Evolutionary conservation across 2,113 vertebrate species (phyloP), one percentile per base, ranked within the genome.

Genomic region (Phodopus roborovskii): DNA sequence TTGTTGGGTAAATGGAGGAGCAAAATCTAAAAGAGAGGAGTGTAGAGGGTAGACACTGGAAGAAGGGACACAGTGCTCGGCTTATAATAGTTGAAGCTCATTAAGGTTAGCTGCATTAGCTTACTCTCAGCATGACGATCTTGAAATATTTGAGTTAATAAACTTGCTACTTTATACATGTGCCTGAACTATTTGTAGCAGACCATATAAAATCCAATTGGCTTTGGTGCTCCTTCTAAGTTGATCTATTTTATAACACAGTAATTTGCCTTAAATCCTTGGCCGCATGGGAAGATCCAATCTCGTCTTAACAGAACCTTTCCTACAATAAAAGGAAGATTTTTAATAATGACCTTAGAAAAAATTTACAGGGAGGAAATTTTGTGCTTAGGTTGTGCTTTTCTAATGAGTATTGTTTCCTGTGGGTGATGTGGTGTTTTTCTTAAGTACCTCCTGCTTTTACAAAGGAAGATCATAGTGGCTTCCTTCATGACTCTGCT

Each of bases 311-410:
- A 36, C 24, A 3, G 24, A 50, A 9, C 28, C 48, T 71, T 71
- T 60, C 30, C 3, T 13, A 88, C 0, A 88, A 60, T 79, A 28
- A 93, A 92, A 70, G 33, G 11, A 53, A 66, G 20, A 71, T 78
- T 36, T 36, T 53, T 39, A 42, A 53, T 42, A 62, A 79, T 94
- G 8, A 93, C 88, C 94, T 96, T 85, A 90, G 86, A 94, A 95
- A 68, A 94, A 95, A 68, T 89, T 26, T 90, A 79, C 93, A 77
- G 93, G 68, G 91, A n/a, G 60, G 93, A 42, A 79, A 95, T 96
- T 97, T 97, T 97, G 96, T 92, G 94, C 53, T 96, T 96, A 82
- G 16, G 92, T 97, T 97, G 96, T 53, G 78, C 94, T 74, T 97
- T 88, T 26, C 88, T 97, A 96, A 97, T 94, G 53, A 93, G 96